Conservation (phyloP, 2,113 vertebrate species). For the Carlito syrichta region DNA sequence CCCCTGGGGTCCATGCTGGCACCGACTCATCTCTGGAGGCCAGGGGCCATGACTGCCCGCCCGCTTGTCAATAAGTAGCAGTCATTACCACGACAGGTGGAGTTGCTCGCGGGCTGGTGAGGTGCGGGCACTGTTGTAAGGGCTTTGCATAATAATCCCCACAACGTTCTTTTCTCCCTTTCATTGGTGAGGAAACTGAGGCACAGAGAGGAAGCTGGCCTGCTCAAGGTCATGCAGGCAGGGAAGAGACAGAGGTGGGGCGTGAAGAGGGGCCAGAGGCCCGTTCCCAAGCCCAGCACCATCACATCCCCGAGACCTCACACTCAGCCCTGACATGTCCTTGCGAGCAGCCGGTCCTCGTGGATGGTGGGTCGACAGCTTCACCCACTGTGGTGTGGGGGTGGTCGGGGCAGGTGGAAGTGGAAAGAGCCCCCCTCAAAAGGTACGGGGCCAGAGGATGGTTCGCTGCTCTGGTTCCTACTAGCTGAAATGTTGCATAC, state of each 20-base stretch:
- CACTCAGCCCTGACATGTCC: rapidly evolving
- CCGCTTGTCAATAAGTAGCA: background rate
- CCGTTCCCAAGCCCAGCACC: rapidly evolving
- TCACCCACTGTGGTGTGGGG: rapidly evolving
- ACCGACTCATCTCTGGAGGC: background rate
- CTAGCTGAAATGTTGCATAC: background rate
- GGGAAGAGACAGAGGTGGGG: background rate
- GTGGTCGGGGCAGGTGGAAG: background rate
- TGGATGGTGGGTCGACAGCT: background rate
- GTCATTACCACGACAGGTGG: rapidly evolving
- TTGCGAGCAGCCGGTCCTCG: rapidly evolving
- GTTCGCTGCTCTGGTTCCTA: rapidly evolving
- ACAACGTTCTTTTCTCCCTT: background rate
- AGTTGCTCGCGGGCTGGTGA: background rate
- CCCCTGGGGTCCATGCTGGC: background rate
- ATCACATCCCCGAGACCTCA: background rate
- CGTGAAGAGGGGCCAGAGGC: background rate
- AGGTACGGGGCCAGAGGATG: rapidly evolving
- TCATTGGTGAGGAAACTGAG: background rate
- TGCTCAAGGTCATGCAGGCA: background rate
- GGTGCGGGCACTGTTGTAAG: background rate
- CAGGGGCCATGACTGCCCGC: background rate
- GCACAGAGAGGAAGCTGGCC: background rate
- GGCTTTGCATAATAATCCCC: background rate
- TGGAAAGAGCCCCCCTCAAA: background rate